Percentiles rank a stretch among this genome's conserved stretches.
Conservation (phyloP, 2,113 vertebrate genomes). For the Ceyx margarethae region DNA sequence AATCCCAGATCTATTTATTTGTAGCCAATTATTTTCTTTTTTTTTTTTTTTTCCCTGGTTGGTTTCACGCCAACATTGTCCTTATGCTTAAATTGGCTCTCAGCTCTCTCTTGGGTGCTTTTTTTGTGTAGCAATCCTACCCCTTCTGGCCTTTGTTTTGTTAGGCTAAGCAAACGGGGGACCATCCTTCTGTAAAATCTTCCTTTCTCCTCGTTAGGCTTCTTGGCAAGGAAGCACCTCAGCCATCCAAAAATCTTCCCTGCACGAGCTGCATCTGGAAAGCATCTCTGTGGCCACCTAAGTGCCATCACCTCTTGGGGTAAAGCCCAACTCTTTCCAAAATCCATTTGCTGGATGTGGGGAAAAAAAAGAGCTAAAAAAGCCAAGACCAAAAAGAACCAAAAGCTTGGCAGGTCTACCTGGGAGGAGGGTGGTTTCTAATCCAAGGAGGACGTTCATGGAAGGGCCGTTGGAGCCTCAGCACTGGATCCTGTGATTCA, state of each 20-base stretch:
- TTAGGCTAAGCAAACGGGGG: conserved; percentile 25
- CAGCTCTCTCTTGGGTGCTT: not conserved
- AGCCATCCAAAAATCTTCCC: not conserved
- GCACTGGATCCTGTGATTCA: not conserved
- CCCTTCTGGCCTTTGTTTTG: conserved; percentile 23
- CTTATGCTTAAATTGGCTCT: not conserved
- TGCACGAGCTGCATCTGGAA: not conserved
- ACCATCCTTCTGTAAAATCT: not conserved
- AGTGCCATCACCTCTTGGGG: not conserved
- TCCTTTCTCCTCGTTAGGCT: not conserved
- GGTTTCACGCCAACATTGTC: conserved; percentile 35
- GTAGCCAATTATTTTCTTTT: not conserved
- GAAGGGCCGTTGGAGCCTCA: not conserved
- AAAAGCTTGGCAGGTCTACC: not conserved
- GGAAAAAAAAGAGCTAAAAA: not conserved
- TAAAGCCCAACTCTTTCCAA: not conserved
- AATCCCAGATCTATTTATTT: not conserved
- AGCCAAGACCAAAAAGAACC: not conserved
- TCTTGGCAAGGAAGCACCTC: not conserved
- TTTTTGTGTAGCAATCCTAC: conserved; percentile 13
- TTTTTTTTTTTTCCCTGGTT: not conserved
- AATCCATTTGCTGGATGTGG: not conserved
- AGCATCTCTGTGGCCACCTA: not conserved
- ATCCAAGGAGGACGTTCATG: not conserved
- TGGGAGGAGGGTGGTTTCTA: not conserved